Percentiles rank a stretch among this genome's conserved stretches.
Evolutionary conservation across 2,797 vertebrate genomes (phyloP).

Genomic region (Florisuga fusca): DNA sequence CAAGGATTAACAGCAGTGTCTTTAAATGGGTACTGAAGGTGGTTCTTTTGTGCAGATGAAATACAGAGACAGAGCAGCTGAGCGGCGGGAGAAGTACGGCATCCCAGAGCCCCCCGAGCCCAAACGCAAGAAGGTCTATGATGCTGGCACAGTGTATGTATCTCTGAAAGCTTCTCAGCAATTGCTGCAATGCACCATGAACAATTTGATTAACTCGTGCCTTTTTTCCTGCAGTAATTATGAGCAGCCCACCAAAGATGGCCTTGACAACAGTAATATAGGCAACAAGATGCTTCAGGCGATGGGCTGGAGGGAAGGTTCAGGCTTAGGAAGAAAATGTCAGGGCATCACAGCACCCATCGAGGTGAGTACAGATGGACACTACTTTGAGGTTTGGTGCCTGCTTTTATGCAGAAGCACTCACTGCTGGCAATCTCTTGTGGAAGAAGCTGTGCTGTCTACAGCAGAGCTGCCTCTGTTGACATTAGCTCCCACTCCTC

Average conservation of each 20-base stretch:
- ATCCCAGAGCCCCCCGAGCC: conserved; percentile 96
- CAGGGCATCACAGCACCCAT: conserved; percentile 98
- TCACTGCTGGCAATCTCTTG: neutral
- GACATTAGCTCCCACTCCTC: fast-evolving
- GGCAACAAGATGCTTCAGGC: conserved; percentile 99
- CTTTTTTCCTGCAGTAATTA: conserved; percentile 87
- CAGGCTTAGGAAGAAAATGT: conserved; percentile 94
- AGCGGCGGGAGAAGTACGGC: conserved; percentile 96
- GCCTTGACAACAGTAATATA: conserved; percentile 97
- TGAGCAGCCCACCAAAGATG: conserved; percentile 97
- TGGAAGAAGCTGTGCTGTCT: neutral
- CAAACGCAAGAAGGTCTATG: conserved; percentile 95
- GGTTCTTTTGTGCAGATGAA: conserved; percentile 85
- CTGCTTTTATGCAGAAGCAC: neutral
- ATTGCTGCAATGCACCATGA: fast-evolving
- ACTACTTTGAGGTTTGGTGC: neutral
- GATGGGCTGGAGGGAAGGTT: conserved; percentile 99
- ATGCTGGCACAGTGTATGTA: conserved; percentile 90
- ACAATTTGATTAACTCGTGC: neutral
- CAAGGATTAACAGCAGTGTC: neutral
- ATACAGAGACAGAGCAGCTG: conserved; percentile 96
- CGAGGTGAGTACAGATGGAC: conserved; percentile 80
- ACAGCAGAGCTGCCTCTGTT: neutral
- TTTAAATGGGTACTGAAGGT: neutral
- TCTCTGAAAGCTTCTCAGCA: neutral